phyloP scores from a whole-genome alignment of 2,113 vertebrate species.

The Forbesichthys papilliferus region DNA sequence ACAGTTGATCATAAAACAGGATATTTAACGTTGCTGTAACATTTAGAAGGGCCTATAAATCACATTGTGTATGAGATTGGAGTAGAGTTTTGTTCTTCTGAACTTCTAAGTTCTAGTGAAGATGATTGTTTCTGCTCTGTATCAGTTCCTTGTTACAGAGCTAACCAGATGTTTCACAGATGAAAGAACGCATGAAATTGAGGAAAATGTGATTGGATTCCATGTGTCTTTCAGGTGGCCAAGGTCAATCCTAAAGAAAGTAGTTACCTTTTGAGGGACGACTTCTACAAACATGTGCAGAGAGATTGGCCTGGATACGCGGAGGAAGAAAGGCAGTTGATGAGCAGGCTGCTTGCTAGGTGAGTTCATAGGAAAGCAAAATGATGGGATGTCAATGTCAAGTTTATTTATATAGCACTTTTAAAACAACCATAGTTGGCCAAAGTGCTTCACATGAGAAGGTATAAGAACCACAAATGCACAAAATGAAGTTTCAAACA shows the following conservation, averaged over 20 bases:
- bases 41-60: not conserved
- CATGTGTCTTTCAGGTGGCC: slow-evolving; percentile 69
- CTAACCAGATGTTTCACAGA: not conserved
- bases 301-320: slow-evolving; percentile 74
- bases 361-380: slow-evolving; percentile 35
- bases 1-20: not conserved
- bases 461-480: too few relatives aligned
- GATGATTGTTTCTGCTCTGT: not conserved
- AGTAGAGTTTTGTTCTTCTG: not conserved
- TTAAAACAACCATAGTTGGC: too few relatives aligned
- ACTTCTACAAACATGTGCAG: slow-evolving; percentile 61
- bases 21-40: not conserved
- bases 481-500: too few relatives aligned
- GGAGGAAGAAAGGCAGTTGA: slow-evolving; percentile 77
- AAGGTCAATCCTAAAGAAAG: slow-evolving; percentile 76
- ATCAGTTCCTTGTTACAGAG: not conserved
- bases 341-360: slow-evolving; percentile 72
- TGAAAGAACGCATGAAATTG: not conserved
- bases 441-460: too few relatives aligned
- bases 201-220: not conserved
- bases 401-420: too few relatives aligned
- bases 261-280: slow-evolving; percentile 75
- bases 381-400: not conserved
- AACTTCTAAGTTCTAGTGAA: not conserved
- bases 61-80: not conserved